These are phyloP conservation scores for Apis florea DNA, from an alignment of 1,140 invertebrate genomes.

Conservation along the genomic window DNA sequence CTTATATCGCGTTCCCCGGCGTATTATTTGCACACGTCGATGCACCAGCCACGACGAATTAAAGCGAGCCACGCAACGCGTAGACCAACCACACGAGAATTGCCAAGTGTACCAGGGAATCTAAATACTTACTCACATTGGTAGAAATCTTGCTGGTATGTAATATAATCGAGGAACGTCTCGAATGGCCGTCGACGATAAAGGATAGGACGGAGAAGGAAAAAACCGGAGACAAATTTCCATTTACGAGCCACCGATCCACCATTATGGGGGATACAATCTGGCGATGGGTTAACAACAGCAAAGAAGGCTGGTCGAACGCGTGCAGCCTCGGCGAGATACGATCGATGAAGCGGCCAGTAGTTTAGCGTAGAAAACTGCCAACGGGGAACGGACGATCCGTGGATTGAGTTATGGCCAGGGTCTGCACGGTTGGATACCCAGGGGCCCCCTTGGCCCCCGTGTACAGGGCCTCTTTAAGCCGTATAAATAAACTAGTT, in stretches of 20 bases:
- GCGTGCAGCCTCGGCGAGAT: constrained; percentile 28
- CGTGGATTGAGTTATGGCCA: constrained; percentile 70
- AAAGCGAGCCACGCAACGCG: background rate
- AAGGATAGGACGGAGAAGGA: background rate
- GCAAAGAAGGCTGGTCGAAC: constrained; percentile 1
- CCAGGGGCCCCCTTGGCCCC: constrained; percentile 53
- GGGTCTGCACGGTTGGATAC: constrained; percentile 50
- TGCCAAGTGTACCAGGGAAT: background rate
- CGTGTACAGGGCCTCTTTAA: constrained; percentile 54
- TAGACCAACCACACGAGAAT: constrained; percentile 1
- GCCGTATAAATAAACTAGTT: constrained; percentile 74
- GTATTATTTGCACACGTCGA: constrained; percentile 21
- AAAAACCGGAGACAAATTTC: constrained; percentile 51
- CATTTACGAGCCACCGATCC: constrained; percentile 57
- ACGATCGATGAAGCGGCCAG: constrained; percentile 43
- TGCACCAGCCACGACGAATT: background rate
- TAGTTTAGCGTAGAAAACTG: constrained; percentile 61
- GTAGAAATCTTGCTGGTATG: no score
- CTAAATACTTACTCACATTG: no score
- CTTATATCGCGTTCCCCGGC: background rate
- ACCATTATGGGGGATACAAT: constrained; percentile 27
- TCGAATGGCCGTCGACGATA: background rate
- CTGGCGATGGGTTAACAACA: constrained; percentile 17
- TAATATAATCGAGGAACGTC: background rate
- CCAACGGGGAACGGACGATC: constrained; percentile 64